phyloP scores from a whole-genome alignment of 2,113 vertebrate genomes.

The Trachemys scripta region DNA sequence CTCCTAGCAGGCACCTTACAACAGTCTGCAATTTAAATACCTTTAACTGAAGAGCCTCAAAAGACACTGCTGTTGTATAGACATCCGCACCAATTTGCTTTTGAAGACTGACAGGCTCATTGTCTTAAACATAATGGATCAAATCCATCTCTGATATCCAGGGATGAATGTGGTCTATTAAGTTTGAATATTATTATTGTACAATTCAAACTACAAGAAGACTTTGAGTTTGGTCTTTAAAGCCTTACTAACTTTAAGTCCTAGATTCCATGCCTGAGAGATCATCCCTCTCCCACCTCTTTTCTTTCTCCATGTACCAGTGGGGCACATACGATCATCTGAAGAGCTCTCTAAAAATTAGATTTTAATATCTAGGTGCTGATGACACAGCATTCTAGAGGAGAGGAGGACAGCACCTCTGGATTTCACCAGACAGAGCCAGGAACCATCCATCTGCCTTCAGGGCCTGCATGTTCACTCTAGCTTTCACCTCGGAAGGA shows the following conservation, averaged over 20 bases:
- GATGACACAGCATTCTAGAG: not conserved
- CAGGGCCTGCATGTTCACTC: not conserved
- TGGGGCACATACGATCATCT: not conserved
- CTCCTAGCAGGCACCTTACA: not conserved
- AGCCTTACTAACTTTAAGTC: not conserved
- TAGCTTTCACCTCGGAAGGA: not conserved
- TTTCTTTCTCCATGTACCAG: not conserved
- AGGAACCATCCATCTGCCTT: not conserved
- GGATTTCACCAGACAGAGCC: not conserved
- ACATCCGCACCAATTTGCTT: not conserved
- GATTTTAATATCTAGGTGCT: not conserved
- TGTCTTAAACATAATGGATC: not conserved
- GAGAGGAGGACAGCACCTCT: not conserved
- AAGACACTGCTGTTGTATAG: not conserved
- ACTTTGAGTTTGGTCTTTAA: not conserved
- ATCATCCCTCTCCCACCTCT: not conserved
- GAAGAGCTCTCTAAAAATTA: not conserved
- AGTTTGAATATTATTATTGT: fast-evolving
- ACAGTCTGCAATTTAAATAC: not conserved
- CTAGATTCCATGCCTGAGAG: not conserved
- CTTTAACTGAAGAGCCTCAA: not conserved
- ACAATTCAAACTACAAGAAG: not conserved
- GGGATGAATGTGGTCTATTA: not conserved
- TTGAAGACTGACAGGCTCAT: not conserved
- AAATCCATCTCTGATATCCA: not conserved